phyloP scores from a whole-genome alignment of 2,888 invertebrate genomes.

The Acleris laterana region DNA sequence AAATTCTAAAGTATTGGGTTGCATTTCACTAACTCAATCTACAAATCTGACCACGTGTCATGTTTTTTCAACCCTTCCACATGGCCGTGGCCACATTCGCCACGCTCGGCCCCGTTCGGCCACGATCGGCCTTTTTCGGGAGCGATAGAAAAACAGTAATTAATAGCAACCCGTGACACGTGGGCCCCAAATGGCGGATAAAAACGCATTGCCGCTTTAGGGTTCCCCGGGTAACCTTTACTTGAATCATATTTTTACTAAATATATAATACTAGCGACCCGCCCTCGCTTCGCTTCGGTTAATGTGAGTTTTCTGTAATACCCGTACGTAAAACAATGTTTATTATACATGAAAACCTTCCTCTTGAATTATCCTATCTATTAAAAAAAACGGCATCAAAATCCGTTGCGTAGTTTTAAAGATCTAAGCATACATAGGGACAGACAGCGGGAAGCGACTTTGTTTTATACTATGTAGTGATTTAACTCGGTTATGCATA shows the following conservation, averaged over 20 bases:
- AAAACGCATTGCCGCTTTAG: conserved; percentile 55
- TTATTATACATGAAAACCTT: too few species aligned
- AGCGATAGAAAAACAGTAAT: conserved; percentile 64
- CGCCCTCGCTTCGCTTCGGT: too few species aligned
- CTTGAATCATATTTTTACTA: neutral
- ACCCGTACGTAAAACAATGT: too few species aligned
- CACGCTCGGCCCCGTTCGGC: conserved; percentile 41
- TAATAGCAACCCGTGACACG: conserved; percentile 71
- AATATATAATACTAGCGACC: too few species aligned
- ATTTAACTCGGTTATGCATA: neutral
- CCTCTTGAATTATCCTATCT: too few species aligned
- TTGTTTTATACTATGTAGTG: neutral
- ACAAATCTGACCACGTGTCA: conserved; percentile 12
- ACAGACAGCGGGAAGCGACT: too few species aligned
- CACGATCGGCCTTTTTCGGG: conserved; percentile 50
- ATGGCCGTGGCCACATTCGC: conserved; percentile 50
- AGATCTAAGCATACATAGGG: too few species aligned
- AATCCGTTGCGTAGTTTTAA: too few species aligned
- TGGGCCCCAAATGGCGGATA: conserved; percentile 72
- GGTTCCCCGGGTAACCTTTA: conserved; percentile 42
- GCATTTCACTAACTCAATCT: neutral
- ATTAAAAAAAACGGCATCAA: too few species aligned
- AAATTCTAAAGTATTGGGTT: neutral
- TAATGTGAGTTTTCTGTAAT: too few species aligned
- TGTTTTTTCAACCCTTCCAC: conserved; percentile 58